Evolutionary conservation across 2,113 vertebrate genomes (phyloP).

Genomic region (Corvus moneduloides): DNA sequence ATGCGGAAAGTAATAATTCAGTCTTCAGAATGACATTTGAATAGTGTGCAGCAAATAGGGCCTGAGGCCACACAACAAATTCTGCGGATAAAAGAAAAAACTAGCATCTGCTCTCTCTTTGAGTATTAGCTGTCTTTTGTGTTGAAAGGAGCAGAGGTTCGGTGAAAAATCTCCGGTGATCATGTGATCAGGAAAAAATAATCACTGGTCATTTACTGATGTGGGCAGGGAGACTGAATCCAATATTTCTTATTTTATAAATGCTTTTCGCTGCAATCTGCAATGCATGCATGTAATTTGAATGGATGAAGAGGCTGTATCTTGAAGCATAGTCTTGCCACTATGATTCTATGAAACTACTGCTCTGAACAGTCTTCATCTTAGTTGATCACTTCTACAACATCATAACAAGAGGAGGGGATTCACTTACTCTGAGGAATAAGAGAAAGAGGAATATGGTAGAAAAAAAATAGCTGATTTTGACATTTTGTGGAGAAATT

Average conservation of each 20-base stretch:
- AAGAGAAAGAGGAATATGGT: neutral
- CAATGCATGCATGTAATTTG: neutral
- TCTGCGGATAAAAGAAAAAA: neutral
- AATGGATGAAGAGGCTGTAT: neutral
- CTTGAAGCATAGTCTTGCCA: neutral
- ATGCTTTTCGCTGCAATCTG: neutral
- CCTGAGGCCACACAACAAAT: constrained; percentile 16
- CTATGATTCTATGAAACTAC: neutral
- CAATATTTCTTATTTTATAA: neutral
- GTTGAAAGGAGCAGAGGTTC: neutral
- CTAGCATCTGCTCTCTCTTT: neutral
- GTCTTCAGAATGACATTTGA: constrained; percentile 30
- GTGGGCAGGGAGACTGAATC: neutral
- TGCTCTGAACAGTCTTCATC: neutral
- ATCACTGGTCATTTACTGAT: neutral
- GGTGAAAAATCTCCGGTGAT: neutral
- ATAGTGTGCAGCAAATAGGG: constrained; percentile 18
- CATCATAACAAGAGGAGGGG: neutral
- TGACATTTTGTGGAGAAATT: neutral
- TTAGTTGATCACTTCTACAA: neutral
- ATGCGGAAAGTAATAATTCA: constrained; percentile 32
- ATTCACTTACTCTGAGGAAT: neutral
- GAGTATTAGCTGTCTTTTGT: neutral
- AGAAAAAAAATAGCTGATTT: neutral
- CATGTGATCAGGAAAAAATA: neutral